Conservation (phyloP, 2,888 invertebrate species). For the Cremastinae sp. region DNA sequence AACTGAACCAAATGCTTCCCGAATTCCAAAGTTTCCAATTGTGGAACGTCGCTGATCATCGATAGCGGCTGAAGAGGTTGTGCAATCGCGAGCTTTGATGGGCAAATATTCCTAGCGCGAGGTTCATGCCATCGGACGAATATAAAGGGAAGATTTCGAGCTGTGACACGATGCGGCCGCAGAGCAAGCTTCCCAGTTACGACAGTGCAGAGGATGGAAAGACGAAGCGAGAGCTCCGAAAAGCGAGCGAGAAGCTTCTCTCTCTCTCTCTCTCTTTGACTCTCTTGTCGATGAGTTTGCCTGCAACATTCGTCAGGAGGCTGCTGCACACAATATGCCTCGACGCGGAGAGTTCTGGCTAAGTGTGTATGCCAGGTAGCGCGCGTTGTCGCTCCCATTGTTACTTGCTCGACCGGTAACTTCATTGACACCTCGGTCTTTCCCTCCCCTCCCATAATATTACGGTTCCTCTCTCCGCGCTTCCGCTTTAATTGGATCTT, state of each 20-base stretch:
- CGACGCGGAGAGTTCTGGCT: constrained; percentile 29
- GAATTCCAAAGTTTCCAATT: too few relatives aligned
- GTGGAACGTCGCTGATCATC: constrained; percentile 7
- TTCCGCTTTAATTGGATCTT: constrained; percentile 58
- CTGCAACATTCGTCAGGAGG: constrained; percentile 51
- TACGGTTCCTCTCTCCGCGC: constrained; percentile 19
- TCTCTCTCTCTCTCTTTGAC: constrained; percentile 34
- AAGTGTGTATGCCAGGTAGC: constrained; percentile 40
- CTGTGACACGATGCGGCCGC: constrained; percentile 25
- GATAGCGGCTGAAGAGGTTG: too few relatives aligned
- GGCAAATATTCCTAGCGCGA: constrained; percentile 18
- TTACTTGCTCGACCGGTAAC: constrained; percentile 44
- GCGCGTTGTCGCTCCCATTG: constrained; percentile 54
- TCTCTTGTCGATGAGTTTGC: constrained; percentile 24
- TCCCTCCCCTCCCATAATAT: constrained; percentile 2
- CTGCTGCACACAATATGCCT: constrained; percentile 33
- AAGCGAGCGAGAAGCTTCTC: constrained; percentile 43
- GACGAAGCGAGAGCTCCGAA: constrained; percentile 34
- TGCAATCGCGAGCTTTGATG: constrained; percentile 35
- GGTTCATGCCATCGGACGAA: constrained; percentile 16
- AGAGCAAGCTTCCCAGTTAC: constrained; percentile 19
- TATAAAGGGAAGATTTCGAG: constrained; percentile 35
- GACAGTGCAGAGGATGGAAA: constrained; percentile 11
- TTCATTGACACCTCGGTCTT: constrained; percentile 49
- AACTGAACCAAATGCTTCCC: too few relatives aligned